Percentiles rank a stretch among this genome's conserved stretches.
Evolutionary conservation across 2,888 invertebrate species (phyloP).

Genomic region (Cheilosia vulpina): DNA sequence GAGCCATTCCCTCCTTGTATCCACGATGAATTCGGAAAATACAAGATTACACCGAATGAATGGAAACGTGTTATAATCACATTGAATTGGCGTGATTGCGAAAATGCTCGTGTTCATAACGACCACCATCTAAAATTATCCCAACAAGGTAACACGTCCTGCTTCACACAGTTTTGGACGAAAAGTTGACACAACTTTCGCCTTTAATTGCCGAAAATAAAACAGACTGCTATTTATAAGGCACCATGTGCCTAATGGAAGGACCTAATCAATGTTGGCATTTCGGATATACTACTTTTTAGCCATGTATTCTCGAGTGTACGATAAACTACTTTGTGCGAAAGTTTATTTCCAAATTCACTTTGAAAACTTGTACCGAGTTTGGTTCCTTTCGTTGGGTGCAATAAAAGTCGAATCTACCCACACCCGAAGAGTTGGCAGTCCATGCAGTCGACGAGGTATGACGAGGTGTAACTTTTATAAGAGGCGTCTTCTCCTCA

Average conservation of each 20-base stretch:
- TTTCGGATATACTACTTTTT: slow-evolving; percentile 7
- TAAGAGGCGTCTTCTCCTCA: slow-evolving; percentile 2
- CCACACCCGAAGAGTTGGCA: not conserved
- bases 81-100: too few species aligned
- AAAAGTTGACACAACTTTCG: too few species aligned
- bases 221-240: not conserved
- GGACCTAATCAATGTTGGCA: slow-evolving; percentile 34
- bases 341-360: slow-evolving; percentile 63
- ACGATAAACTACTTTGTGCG: slow-evolving; percentile 35
- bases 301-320: slow-evolving; percentile 13
- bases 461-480: slow-evolving; percentile 37
- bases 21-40: too few species aligned
- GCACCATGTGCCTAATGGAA: slow-evolving; percentile 24
- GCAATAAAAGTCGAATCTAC: slow-evolving; percentile 28
- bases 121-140: too few species aligned
- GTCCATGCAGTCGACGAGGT: not conserved
- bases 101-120: too few species aligned
- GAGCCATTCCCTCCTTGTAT: too few species aligned
- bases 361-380: slow-evolving; percentile 37
- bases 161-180: too few species aligned
- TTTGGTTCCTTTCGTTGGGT: slow-evolving; percentile 6
- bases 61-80: too few species aligned
- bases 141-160: too few species aligned
- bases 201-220: too few species aligned
- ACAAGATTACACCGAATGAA: too few species aligned